Evolutionary conservation across 1,140 invertebrate genomes (phyloP).

Genomic region (Zaprionus inermis): DNA sequence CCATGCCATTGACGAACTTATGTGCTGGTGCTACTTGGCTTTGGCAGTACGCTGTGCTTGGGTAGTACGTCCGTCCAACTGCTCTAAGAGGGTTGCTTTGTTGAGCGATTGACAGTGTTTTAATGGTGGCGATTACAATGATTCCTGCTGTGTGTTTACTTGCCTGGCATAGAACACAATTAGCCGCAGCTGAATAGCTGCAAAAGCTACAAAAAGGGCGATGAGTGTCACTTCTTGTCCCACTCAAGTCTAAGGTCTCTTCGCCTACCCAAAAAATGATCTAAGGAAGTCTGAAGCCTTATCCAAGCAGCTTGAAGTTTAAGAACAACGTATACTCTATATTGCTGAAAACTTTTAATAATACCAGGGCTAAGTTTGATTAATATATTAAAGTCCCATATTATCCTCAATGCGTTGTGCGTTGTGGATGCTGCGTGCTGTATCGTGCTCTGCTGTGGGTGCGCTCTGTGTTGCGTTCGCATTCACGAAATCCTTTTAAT

Average conservation of each 20-base stretch:
- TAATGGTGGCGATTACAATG: slow-evolving; percentile 64
- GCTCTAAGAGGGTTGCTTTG: slow-evolving; percentile 40
- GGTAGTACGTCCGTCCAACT: slow-evolving; percentile 9
- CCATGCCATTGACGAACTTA: background rate
- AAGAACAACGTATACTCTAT: background rate
- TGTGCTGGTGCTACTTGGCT: slow-evolving; percentile 19
- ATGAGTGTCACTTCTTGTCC: slow-evolving; percentile 9
- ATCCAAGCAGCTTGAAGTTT: slow-evolving; percentile 1
- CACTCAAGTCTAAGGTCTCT: background rate
- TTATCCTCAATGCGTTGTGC: background rate
- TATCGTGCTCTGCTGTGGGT: background rate
- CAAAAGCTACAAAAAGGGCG: slow-evolving; percentile 16
- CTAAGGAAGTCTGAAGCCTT: slow-evolving; percentile 5
- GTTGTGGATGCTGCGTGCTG: background rate
- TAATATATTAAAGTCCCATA: slow-evolving; percentile 5
- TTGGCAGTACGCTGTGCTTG: slow-evolving; percentile 6
- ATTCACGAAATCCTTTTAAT: slow-evolving; percentile 56
- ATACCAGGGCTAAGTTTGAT: slow-evolving; percentile 6
- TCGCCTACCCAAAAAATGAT: background rate
- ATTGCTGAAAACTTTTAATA: background rate
- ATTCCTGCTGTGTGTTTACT: slow-evolving; percentile 43
- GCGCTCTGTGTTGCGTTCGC: background rate
- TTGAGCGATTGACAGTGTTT: slow-evolving; percentile 59
- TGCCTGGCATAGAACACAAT: slow-evolving; percentile 47
- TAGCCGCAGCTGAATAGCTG: slow-evolving; percentile 42